A percentile compares a stretch with the other conserved stretches of the same genome.
Evolutionary conservation across 2,797 vertebrate species (phyloP).

Genomic region (Bradypus variegatus): DNA sequence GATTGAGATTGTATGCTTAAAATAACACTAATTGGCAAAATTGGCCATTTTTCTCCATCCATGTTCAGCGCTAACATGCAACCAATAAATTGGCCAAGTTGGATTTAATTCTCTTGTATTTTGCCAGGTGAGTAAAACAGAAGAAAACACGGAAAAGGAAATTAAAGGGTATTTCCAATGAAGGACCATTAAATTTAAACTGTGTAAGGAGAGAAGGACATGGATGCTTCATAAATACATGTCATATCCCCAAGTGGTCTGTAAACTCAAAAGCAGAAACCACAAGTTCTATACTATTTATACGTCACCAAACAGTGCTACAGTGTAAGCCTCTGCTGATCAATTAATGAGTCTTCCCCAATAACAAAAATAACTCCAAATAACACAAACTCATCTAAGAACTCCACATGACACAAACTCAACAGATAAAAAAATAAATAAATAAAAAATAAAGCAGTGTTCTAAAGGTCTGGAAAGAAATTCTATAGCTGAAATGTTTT

Average conservation of each 20-base stretch:
- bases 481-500: not conserved
- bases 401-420: not conserved
- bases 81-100: not conserved
- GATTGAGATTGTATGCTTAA: not conserved
- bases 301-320: not conserved
- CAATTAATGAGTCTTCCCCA: not conserved
- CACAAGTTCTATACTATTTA: not conserved
- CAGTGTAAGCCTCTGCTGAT: not conserved
- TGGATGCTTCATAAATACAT: not conserved
- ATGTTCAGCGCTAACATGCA: not conserved
- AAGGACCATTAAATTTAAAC: not conserved
- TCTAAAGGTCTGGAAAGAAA: conserved; percentile 37
- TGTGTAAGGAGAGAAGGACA: not conserved
- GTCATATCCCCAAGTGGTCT: not conserved
- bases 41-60: not conserved
- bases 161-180: not conserved
- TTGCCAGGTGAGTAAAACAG: not conserved
- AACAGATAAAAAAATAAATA: not conserved
- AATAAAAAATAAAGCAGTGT: not conserved
- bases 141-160: not conserved
- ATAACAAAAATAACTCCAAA: not conserved
- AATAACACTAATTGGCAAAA: not conserved
- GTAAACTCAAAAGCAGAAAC: not conserved
- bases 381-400: not conserved
- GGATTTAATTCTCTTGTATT: not conserved